These are phyloP conservation scores for Tethya wilhelma DNA, from an alignment of 37 sponge, comb jelly and placozoan genomes.

Conservation along the genomic window DNA sequence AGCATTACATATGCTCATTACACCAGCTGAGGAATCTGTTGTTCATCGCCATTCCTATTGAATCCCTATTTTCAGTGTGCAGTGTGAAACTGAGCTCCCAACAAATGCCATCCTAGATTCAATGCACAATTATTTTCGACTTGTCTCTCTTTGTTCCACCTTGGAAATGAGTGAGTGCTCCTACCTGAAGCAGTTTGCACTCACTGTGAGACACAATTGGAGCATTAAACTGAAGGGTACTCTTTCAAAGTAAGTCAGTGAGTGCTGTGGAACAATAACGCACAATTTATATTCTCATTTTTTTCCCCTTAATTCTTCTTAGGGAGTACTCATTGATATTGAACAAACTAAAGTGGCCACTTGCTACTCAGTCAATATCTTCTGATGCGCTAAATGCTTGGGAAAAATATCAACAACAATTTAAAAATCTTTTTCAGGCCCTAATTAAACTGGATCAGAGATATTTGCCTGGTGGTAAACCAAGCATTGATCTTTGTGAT, in stretches of 20 bases:
- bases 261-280: too few species aligned
- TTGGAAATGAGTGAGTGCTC: background rate
- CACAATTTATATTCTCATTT: too few species aligned
- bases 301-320: background rate
- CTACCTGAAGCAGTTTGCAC: conserved; percentile 7
- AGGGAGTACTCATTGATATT: background rate
- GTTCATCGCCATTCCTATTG: too few species aligned
- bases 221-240: background rate
- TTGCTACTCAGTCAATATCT: background rate
- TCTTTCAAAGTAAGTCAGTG: background rate
- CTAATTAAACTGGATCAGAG: conserved; percentile 5
- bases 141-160: background rate
- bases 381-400: background rate
- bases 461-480: background rate
- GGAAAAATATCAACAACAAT: background rate
- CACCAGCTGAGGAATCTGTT: too few species aligned
- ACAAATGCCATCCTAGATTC: background rate
- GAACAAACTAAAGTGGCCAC: conserved; percentile 17
- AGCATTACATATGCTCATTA: too few species aligned
- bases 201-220: background rate
- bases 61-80: too few species aligned
- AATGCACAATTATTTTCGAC: background rate
- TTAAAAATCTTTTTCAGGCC: background rate
- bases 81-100: background rate
- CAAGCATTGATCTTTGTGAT: too few species aligned